These are phyloP conservation scores for Drosophila erecta DNA, from an alignment of 1,140 invertebrate species.

Conservation along the genomic window DNA sequence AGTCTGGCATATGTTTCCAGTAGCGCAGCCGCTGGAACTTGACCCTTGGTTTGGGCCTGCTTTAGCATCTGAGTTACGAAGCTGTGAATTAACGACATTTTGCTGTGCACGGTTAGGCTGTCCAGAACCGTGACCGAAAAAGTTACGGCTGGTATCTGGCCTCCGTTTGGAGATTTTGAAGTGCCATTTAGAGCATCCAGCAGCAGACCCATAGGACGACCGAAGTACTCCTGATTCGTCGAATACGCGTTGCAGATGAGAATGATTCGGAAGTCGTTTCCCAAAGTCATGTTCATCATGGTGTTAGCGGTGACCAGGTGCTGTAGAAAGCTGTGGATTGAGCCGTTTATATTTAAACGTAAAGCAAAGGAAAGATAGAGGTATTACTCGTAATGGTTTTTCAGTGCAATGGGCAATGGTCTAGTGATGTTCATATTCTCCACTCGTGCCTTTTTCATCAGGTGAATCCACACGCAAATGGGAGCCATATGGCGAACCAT, in stretches of 20 bases:
- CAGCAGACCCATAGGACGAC: slow-evolving; percentile 93
- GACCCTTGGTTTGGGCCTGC: slow-evolving; percentile 90
- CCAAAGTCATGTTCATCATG: slow-evolving; percentile 88
- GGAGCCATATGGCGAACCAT: slow-evolving; percentile 96
- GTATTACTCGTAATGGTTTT: slow-evolving; percentile 92
- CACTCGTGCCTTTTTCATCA: slow-evolving; percentile 95
- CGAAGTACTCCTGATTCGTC: slow-evolving; percentile 93
- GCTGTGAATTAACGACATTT: slow-evolving; percentile 97
- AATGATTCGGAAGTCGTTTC: slow-evolving; percentile 94
- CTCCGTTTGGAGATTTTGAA: slow-evolving; percentile 87
- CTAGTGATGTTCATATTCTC: slow-evolving; percentile 91
- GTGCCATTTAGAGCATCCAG: slow-evolving; percentile 95
- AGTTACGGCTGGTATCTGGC: slow-evolving; percentile 88
- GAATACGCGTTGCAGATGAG: slow-evolving; percentile 97
- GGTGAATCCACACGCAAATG: slow-evolving; percentile 98
- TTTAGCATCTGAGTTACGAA: slow-evolving; percentile 83
- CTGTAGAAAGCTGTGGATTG: slow-evolving; percentile 89
- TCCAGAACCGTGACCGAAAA: slow-evolving; percentile 96
- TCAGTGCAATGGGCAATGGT: slow-evolving; percentile 92
- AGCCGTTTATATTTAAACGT: not conserved
- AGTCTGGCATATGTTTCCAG: slow-evolving; percentile 97
- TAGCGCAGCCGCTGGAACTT: slow-evolving; percentile 93
- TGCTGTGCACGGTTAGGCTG: slow-evolving; percentile 97
- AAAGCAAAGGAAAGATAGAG: not conserved
- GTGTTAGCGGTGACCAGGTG: slow-evolving; percentile 91